Evolutionary conservation across 2,888 invertebrate genomes (phyloP).

Genomic region (Orgyia antiqua): DNA sequence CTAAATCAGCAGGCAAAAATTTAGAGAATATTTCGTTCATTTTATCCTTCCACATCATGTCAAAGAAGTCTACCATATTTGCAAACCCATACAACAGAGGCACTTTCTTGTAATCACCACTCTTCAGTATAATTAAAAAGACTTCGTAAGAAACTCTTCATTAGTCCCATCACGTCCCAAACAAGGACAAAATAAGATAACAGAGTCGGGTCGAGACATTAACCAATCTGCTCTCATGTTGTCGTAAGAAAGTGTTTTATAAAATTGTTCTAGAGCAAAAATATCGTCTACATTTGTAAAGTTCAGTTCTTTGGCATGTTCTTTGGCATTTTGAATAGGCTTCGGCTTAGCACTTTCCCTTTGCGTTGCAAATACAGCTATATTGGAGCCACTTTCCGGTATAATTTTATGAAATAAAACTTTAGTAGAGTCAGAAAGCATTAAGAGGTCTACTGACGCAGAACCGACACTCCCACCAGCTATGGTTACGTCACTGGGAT

Average conservation of each 20-base stretch:
- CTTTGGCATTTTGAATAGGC: constrained; percentile 36
- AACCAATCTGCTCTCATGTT: constrained; percentile 19
- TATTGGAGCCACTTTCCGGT: constrained; percentile 35
- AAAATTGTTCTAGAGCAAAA: constrained; percentile 39
- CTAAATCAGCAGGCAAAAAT: constrained; percentile 30
- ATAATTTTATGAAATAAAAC: constrained; percentile 40
- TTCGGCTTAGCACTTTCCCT: no score
- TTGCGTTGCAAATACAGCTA: constrained; percentile 28
- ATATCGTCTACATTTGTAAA: constrained; percentile 33
- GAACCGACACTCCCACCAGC: constrained; percentile 36
- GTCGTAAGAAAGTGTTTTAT: constrained; percentile 30
- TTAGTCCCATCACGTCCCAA: constrained; percentile 19
- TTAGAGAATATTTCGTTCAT: constrained; percentile 33
- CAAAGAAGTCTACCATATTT: constrained; percentile 32
- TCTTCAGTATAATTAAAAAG: constrained; percentile 28
- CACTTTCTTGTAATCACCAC: constrained; percentile 20
- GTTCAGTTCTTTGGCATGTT: constrained; percentile 25
- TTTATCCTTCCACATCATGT: constrained; percentile 15
- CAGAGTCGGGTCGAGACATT: constrained; percentile 19
- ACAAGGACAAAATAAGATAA: constrained; percentile 28
- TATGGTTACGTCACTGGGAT: constrained; percentile 40
- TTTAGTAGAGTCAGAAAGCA: constrained; percentile 29
- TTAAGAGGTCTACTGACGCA: constrained; percentile 29
- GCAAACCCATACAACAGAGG: constrained; percentile 32
- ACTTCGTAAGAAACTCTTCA: constrained; percentile 25